Conservation (phyloP, 2,113 vertebrate species). For the Mellivora capensis region DNA sequence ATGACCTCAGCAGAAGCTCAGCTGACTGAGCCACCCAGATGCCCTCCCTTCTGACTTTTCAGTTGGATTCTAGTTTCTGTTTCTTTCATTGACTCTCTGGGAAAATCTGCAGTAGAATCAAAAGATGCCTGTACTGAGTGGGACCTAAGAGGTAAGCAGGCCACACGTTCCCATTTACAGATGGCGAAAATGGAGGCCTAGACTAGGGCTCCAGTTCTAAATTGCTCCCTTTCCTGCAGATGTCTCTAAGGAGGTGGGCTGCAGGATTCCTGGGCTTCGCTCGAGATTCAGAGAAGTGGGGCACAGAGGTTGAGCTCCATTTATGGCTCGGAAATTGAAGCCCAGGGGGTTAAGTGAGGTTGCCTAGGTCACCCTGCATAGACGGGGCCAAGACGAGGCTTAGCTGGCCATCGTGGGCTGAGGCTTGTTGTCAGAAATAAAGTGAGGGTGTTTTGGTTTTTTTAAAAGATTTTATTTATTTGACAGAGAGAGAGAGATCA, state of each 20-base stretch:
- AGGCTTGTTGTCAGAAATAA: background rate
- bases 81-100: background rate
- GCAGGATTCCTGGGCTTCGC: background rate
- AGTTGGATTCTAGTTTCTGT: background rate
- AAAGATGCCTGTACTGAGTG: background rate
- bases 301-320: background rate
- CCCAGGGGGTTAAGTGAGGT: background rate
- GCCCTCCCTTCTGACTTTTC: background rate
- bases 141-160: background rate
- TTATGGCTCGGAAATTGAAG: slow-evolving; percentile 35
- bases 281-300: background rate
- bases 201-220: background rate
- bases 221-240: slow-evolving; percentile 4
- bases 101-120: background rate
- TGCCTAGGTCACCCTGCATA: background rate
- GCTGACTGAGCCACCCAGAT: background rate
- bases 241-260: background rate
- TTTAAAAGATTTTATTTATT: no score
- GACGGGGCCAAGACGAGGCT: background rate
- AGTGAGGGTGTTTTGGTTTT: no score
- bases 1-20: background rate
- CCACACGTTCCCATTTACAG: background rate
- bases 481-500: no score
- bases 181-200: background rate
- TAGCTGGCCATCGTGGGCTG: background rate